These are phyloP conservation scores for Procambarus clarkii DNA, from an alignment of 1,140 invertebrate genomes.

Conservation along the genomic window DNA sequence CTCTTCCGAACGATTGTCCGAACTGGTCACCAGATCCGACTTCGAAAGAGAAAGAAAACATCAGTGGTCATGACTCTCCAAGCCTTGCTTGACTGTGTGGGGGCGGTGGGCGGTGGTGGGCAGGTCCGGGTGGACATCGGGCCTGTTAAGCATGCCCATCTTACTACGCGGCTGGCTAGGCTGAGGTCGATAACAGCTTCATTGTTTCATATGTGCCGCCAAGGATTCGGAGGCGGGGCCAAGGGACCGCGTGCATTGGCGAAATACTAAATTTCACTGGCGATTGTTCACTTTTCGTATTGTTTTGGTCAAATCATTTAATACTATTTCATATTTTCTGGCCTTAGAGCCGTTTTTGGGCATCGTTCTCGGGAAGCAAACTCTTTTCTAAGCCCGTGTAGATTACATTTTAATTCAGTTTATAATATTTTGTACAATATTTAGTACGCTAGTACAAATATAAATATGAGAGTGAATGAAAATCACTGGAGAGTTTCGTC, in stretches of 20 bases:
- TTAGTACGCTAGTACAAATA: too few relatives aligned
- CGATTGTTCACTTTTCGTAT: background rate
- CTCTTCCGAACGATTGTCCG: too few relatives aligned
- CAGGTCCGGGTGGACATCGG: background rate
- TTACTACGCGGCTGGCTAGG: background rate
- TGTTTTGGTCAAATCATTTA: background rate
- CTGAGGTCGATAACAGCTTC: constrained; percentile 23
- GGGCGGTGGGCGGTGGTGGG: background rate
- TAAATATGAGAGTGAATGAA: background rate
- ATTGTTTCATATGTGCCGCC: constrained; percentile 27
- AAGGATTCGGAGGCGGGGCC: constrained; percentile 43
- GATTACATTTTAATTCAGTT: too few relatives aligned
- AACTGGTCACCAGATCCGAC: too few relatives aligned
- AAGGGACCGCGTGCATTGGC: background rate
- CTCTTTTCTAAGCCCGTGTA: too few relatives aligned
- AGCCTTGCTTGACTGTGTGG: background rate
- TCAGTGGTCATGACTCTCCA: background rate
- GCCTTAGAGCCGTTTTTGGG: too few relatives aligned
- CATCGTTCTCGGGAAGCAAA: too few relatives aligned
- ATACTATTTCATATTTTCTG: background rate
- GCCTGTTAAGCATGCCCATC: background rate
- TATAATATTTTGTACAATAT: background rate
- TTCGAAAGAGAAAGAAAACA: too few relatives aligned
- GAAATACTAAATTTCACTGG: background rate
- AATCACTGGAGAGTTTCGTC: background rate